Evolutionary conservation across 2,888 invertebrate genomes (phyloP).

Genomic region (Papilio gigon): DNA sequence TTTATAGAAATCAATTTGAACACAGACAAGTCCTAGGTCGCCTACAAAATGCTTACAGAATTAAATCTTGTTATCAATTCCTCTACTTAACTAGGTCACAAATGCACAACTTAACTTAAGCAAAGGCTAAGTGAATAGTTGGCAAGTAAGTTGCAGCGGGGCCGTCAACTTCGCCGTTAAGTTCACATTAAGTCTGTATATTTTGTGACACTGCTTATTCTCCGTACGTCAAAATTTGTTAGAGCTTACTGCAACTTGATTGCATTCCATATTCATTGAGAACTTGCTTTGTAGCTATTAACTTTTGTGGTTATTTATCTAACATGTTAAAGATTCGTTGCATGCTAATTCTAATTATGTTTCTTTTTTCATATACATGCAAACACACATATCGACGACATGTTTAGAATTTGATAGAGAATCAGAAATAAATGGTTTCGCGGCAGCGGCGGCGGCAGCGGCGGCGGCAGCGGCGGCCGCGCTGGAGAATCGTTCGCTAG

Average conservation of each 20-base stretch:
- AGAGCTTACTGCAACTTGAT: background rate
- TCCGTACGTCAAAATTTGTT: background rate
- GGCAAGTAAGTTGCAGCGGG: conserved; percentile 29
- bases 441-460: background rate
- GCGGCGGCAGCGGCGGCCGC: background rate
- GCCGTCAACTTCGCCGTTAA: conserved; percentile 8
- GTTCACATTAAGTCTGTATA: conserved; percentile 15
- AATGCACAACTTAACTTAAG: conserved; percentile 20
- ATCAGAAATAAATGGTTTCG: conserved; percentile 6
- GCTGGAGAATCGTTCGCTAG: conserved; percentile 17
- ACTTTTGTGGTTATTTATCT: no score
- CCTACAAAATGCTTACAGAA: background rate
- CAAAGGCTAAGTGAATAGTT: conserved; percentile 36
- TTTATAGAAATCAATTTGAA: background rate
- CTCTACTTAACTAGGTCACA: conserved; percentile 7
- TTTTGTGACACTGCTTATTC: conserved; percentile 17
- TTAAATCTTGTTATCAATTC: background rate
- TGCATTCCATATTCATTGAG: background rate
- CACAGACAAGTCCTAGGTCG: background rate
- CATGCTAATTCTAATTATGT: no score
- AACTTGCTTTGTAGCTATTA: background rate
- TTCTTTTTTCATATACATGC: no score
- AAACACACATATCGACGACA: no score
- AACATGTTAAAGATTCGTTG: no score
- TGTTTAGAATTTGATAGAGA: no score